These are phyloP conservation scores for Styela plicata DNA, from an alignment of 23 tunicate species.

Conservation along the genomic window DNA sequence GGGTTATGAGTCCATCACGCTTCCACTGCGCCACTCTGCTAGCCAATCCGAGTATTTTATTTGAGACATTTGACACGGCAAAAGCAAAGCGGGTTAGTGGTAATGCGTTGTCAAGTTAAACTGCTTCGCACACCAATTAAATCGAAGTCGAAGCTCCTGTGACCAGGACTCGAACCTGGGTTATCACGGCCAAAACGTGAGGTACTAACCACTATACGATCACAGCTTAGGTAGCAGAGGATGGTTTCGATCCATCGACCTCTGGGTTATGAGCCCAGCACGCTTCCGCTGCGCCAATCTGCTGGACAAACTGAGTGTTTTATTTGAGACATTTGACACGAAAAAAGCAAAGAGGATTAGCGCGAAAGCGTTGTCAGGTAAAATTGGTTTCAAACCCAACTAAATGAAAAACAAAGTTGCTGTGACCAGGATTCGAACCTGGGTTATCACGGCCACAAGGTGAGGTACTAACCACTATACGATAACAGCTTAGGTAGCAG, in stretches of 20 bases:
- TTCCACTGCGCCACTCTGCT: background rate
- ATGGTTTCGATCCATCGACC: background rate
- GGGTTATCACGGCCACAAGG: conserved; percentile 38
- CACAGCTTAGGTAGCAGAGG: background rate
- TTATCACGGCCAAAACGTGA: background rate
- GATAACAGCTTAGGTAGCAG: conserved; percentile 36
- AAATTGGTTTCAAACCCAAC: too few species aligned
- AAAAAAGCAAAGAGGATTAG: too few species aligned
- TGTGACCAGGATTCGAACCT: conserved; percentile 42
- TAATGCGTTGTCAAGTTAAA: too few species aligned
- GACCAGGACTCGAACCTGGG: background rate
- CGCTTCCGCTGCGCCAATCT: conserved; percentile 51
- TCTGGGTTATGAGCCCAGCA: background rate
- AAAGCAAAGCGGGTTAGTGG: too few species aligned
- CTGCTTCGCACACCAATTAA: too few species aligned
- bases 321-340: too few species aligned
- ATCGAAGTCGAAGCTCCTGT: too few species aligned
- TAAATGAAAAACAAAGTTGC: conserved; percentile 2
- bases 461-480: conserved; percentile 45
- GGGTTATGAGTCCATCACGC: background rate
- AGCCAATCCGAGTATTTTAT: too few species aligned
- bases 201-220: conserved; percentile 41
- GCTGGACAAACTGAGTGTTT: too few species aligned
- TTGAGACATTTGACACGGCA: too few species aligned
- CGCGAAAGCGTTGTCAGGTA: too few species aligned